phyloP scores from a whole-genome alignment of 64 coral and sea anemone species.

The Pocillopora damicornis region DNA sequence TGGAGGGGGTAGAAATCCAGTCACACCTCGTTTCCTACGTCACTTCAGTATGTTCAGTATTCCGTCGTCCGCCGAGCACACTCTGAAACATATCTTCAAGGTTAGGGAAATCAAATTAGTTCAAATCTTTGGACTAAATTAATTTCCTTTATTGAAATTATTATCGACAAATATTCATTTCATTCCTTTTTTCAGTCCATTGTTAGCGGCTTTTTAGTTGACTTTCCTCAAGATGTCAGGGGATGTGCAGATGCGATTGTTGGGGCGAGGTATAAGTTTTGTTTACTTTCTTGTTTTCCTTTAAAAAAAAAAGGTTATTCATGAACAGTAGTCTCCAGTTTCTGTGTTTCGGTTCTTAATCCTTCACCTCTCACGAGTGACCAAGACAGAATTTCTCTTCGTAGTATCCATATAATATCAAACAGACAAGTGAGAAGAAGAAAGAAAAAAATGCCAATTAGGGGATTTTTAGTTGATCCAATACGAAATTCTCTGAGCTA shows the following conservation, averaged over 20 bases:
- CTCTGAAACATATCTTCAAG: conserved; percentile 98
- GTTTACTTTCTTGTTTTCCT: background rate
- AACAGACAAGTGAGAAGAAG: too few relatives aligned
- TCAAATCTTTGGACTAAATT: background rate
- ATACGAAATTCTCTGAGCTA: too few relatives aligned
- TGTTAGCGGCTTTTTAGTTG: conserved; percentile 80
- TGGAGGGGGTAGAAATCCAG: conserved; percentile 93
- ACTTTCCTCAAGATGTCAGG: conserved; percentile 91
- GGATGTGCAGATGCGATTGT: conserved; percentile 87
- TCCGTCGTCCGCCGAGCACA: conserved; percentile 94
- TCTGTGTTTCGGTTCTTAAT: background rate
- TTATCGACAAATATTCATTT: background rate
- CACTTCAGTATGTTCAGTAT: conserved; percentile 99
- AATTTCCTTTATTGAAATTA: too few relatives aligned
- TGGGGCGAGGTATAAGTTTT: conserved; percentile 66
- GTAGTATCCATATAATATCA: too few relatives aligned
- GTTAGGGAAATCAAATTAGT: conserved; percentile 11
- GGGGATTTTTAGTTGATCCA: too few relatives aligned
- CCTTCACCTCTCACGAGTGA: too few relatives aligned
- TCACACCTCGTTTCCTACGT: conserved; percentile 93
- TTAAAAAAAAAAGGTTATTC: background rate
- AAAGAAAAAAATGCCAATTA: too few relatives aligned
- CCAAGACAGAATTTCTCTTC: too few relatives aligned
- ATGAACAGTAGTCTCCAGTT: background rate
- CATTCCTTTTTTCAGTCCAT: conserved; percentile 58